Conservation (phyloP, 2,888 invertebrate species). For the Eulithis testata region DNA sequence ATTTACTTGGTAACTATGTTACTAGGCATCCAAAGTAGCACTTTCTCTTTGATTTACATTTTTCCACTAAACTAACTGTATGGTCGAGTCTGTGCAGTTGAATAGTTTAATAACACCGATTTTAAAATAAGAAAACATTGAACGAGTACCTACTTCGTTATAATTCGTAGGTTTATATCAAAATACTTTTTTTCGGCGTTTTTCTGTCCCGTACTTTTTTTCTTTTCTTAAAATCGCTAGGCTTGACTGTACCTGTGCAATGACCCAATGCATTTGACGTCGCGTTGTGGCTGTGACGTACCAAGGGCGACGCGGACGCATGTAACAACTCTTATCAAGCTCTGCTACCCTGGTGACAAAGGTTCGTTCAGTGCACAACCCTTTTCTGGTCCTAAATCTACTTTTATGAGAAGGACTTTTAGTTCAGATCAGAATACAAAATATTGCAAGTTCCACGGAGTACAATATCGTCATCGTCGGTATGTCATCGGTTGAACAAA, state of each 20-base stretch:
- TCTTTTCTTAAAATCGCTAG: conserved; percentile 20
- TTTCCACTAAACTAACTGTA: too few relatives aligned
- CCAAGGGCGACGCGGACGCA: conserved; percentile 57
- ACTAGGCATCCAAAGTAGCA: too few relatives aligned
- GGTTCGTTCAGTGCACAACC: conserved; percentile 74
- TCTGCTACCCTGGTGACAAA: conserved; percentile 72
- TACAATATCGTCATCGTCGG: conserved; percentile 14
- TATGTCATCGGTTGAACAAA: too few relatives aligned
- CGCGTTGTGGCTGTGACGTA: conserved; percentile 53
- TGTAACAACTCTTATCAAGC: conserved; percentile 53
- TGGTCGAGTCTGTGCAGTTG: too few relatives aligned
- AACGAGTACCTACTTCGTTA: too few relatives aligned
- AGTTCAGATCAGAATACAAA: conserved; percentile 33
- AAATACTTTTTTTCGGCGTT: too few relatives aligned
- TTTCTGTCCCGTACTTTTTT: background rate
- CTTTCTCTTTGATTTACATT: too few relatives aligned
- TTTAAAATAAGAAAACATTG: too few relatives aligned
- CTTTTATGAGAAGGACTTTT: conserved; percentile 56
- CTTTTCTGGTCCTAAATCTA: conserved; percentile 73
- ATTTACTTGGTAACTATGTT: background rate
- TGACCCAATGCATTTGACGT: conserved; percentile 56
- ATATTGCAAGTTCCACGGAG: conserved; percentile 47
- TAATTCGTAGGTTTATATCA: too few relatives aligned
- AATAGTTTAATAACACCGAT: too few relatives aligned
- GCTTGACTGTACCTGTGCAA: conserved; percentile 53